Conservation (phyloP, 2,797 vertebrate species). For the Pangasius krempfi region DNA sequence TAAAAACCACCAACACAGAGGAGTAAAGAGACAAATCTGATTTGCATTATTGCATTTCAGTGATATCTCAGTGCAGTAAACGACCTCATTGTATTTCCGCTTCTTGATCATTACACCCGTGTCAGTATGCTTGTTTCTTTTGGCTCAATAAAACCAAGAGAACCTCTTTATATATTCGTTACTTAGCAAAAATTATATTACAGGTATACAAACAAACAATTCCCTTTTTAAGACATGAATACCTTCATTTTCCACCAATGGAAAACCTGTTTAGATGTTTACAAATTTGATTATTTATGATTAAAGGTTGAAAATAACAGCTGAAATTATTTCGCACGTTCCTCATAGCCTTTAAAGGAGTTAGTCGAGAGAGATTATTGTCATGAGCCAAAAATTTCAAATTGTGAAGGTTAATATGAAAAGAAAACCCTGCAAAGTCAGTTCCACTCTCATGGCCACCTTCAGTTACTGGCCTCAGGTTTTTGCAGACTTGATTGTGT, state of each 20-base stretch:
- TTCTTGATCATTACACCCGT: not conserved
- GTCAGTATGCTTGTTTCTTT: not conserved
- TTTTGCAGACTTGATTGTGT: not conserved
- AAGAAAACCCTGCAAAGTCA: not conserved
- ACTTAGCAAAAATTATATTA: not conserved
- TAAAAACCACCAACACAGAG: not conserved
- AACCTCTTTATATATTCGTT: conserved; percentile 4
- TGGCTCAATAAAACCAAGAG: not conserved
- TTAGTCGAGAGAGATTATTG: not conserved
- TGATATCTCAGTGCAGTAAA: not conserved
- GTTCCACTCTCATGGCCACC: not conserved
- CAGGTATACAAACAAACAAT: not conserved
- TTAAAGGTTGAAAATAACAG: not conserved
- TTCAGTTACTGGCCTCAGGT: not conserved
- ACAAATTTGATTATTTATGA: not conserved
- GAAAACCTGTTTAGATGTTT: not conserved
- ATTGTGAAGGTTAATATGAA: not conserved
- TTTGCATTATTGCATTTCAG: conserved; percentile 1
- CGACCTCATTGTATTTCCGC: not conserved
- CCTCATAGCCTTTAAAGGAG: not conserved
- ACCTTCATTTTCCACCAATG: not conserved
- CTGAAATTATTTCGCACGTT: not conserved
- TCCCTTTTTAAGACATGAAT: not conserved
- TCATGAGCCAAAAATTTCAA: not conserved
- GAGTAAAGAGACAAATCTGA: conserved; percentile 3